Conservation (phyloP, 23 tunicate species). For the Aplidium turbinatum region DNA sequence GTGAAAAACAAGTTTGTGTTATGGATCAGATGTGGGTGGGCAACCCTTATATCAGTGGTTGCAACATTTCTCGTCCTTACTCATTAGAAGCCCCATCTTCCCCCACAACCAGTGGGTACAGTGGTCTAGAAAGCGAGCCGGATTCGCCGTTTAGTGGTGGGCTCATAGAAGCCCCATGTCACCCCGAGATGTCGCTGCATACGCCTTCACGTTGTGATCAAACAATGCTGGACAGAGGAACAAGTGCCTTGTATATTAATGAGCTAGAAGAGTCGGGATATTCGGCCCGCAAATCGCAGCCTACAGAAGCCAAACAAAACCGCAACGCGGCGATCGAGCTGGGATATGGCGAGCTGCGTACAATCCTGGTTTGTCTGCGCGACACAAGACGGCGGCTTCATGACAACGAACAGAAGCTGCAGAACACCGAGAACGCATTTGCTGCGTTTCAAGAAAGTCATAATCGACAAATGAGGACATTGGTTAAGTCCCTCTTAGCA, state of each 20-base stretch:
- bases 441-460: slow-evolving; percentile 19
- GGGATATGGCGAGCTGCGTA: slow-evolving; percentile 8
- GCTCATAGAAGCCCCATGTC: background rate
- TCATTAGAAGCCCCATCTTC: slow-evolving; percentile 56
- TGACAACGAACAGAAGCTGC: slow-evolving; percentile 36
- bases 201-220: background rate
- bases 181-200: background rate
- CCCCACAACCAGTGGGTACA: slow-evolving; percentile 71
- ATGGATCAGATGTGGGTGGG: no score
- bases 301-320: no score
- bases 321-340: slow-evolving; percentile 6
- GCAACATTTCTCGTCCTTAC: background rate
- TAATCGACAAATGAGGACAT: slow-evolving; percentile 9
- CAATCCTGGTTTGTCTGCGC: slow-evolving; percentile 38
- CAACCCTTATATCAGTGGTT: no score
- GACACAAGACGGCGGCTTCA: slow-evolving; percentile 34
- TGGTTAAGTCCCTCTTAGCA: background rate
- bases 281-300: slow-evolving; percentile 7
- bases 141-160: slow-evolving; percentile 72
- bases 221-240: no score
- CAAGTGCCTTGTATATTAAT: no score
- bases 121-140: slow-evolving; percentile 65
- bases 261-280: background rate
- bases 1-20: no score
- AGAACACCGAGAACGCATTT: slow-evolving; percentile 20